Evolutionary conservation across 2,888 invertebrate genomes (phyloP).

Genomic region (Microplitis deprimator): DNA sequence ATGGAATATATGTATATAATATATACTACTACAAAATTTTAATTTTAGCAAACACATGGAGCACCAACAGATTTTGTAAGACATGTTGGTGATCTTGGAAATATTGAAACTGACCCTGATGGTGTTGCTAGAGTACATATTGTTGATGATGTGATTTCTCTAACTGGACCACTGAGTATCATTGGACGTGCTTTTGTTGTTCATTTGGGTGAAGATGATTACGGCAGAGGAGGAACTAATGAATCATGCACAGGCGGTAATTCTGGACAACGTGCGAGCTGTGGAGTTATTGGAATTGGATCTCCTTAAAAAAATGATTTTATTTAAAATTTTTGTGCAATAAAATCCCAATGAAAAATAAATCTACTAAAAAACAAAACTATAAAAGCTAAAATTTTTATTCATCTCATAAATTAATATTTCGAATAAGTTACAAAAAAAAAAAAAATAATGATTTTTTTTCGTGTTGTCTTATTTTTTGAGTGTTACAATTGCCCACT

Average conservation of each 20-base stretch:
- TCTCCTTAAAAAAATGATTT: too few relatives aligned
- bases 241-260: constrained; percentile 86
- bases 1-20: background rate
- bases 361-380: too few relatives aligned
- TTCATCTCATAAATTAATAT: too few relatives aligned
- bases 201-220: constrained; percentile 83
- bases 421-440: too few relatives aligned
- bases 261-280: constrained; percentile 85
- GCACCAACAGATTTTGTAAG: constrained; percentile 79
- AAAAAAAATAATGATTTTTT: too few relatives aligned
- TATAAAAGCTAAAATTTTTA: too few relatives aligned
- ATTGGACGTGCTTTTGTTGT: constrained; percentile 85
- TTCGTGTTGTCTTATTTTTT: too few relatives aligned
- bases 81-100: constrained; percentile 91
- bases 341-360: too few relatives aligned
- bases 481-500: too few relatives aligned
- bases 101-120: constrained; percentile 77
- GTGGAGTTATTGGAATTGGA: constrained; percentile 83
- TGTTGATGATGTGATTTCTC: constrained; percentile 77
- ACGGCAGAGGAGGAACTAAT: constrained; percentile 78
- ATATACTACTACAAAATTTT: background rate
- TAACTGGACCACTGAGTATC: constrained; percentile 78
- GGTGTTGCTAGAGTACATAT: constrained; percentile 77
- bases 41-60: constrained; percentile 80
- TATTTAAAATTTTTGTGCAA: too few relatives aligned